phyloP scores from a whole-genome alignment of 2,888 invertebrate genomes.

The Proisotoma minuta region DNA sequence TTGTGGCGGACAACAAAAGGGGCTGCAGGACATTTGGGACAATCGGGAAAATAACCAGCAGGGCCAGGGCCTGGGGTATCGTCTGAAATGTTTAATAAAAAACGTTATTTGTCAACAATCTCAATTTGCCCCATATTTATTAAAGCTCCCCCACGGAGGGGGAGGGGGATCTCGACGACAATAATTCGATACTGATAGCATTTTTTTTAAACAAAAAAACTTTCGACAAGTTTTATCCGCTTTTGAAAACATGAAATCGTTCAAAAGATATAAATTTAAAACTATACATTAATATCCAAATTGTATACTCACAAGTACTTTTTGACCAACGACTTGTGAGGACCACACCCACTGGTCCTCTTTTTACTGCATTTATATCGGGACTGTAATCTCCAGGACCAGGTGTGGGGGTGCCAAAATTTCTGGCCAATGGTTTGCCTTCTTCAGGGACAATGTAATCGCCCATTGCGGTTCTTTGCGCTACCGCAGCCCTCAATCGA shows the following conservation, averaged over 20 bases:
- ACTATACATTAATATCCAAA: no score
- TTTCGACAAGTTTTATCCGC: no score
- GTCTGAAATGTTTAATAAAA: no score
- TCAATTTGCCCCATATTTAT: no score
- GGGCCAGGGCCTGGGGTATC: slow-evolving; percentile 31
- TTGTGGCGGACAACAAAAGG: slow-evolving; percentile 19
- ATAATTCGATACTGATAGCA: no score
- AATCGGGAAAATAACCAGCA: slow-evolving; percentile 2
- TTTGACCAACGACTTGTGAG: slow-evolving; percentile 24
- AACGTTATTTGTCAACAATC: no score
- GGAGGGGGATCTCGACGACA: no score
- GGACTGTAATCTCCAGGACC: slow-evolving; percentile 33
- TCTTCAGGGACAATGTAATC: slow-evolving; percentile 16
- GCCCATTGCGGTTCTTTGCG: slow-evolving; percentile 28
- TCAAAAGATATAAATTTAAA: no score
- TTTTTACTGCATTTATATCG: slow-evolving; percentile 8
- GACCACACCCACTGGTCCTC: slow-evolving; percentile 14
- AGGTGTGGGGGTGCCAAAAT: slow-evolving; percentile 21
- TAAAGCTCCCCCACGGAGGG: no score
- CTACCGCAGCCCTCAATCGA: slow-evolving; percentile 16
- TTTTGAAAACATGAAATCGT: no score
- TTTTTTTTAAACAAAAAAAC: no score
- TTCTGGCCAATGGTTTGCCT: slow-evolving; percentile 23
- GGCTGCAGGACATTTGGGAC: slow-evolving; percentile 19
- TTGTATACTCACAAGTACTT: slow-evolving; percentile 16